Base-by-base conservation (phyloP, 2,797 vertebrate species). In the Craterocephalus amniculus region DNA sequence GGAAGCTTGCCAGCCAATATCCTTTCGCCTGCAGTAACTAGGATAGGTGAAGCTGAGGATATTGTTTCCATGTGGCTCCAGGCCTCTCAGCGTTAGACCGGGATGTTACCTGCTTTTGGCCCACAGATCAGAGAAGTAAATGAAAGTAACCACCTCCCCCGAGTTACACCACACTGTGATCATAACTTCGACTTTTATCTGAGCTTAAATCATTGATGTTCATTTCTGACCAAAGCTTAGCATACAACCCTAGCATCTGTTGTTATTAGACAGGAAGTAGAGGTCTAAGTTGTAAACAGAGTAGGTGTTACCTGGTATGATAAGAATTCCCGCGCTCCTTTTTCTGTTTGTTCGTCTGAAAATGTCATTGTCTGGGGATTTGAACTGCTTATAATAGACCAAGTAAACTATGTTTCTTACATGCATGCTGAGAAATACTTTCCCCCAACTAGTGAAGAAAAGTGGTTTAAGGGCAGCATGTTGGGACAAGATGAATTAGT, bases 1-100 rank as follows among this genome's bases (percentile, higher is more conserved):
- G 59, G 73, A 75, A 87, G 85, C 83, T 89, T 85, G 72, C 86
- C 29, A 59, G 70, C 72, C 82, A 91, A 89, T 92, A 91, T 93
- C 87, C 90, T 88, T 72, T 87, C 76, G 74, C 49, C 60, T 89
- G 80, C 81, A 18, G 73, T 40, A 70, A 85, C 76, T 73, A 80
- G 80, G 80, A 84, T 71, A 57, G 73, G 67, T 81, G 81, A 90
- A 83, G 79, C 56, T 16, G 49, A 80, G 70, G 81, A 90, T 91
- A 90, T 90, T 90, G 77, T 84, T 84, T 87, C 85, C 77, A 80
- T 76, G 78, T 80, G 86, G 64, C 80, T 79, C 65, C 65, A 24
- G 10, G 79, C 64, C 67, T 75, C 79, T 72, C 59, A 32, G 34
- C 26, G 72, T 72, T 75, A 70, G 72, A 74, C 57, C 24, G 43